phyloP scores from a whole-genome alignment of 2,888 invertebrate genomes.

The Eupithecia insigniata region DNA sequence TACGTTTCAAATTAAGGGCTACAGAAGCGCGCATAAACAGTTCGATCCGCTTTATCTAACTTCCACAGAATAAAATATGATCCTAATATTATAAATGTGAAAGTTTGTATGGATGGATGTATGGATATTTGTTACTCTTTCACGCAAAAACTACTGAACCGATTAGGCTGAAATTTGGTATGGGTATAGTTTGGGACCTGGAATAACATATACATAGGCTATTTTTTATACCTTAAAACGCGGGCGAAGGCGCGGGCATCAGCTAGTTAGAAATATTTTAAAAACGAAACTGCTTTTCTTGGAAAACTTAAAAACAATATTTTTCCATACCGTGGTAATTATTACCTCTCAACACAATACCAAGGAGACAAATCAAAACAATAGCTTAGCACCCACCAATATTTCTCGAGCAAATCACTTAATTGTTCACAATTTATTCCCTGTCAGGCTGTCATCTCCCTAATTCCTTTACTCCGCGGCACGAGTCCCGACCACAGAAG shows the following conservation, averaged over 20 bases:
- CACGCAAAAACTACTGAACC: too few species aligned
- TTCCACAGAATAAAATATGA: background rate
- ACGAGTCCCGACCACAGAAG: slow-evolving; percentile 48
- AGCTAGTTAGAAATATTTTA: background rate
- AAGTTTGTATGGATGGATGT: too few species aligned
- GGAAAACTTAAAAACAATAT: slow-evolving; percentile 30
- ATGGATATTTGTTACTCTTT: too few species aligned
- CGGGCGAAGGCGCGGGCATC: too few species aligned
- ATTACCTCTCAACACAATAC: slow-evolving; percentile 18
- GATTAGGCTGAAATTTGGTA: too few species aligned
- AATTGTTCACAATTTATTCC: slow-evolving; percentile 76
- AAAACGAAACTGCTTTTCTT: background rate
- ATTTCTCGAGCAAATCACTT: slow-evolving; percentile 58
- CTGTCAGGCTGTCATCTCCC: slow-evolving; percentile 77
- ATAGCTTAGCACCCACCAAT: slow-evolving; percentile 55
- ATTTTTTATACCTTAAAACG: too few species aligned
- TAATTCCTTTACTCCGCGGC: slow-evolving; percentile 66
- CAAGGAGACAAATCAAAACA: slow-evolving; percentile 40
- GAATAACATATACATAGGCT: too few species aligned
- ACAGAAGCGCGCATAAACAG: background rate
- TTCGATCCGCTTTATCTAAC: background rate
- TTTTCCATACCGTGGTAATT: slow-evolving; percentile 5
- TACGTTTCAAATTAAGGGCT: too few species aligned
- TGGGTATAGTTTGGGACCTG: too few species aligned
- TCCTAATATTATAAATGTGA: too few species aligned